Conservation (phyloP, 1,140 invertebrate genomes). For the Dinothrombium tinctorium region DNA sequence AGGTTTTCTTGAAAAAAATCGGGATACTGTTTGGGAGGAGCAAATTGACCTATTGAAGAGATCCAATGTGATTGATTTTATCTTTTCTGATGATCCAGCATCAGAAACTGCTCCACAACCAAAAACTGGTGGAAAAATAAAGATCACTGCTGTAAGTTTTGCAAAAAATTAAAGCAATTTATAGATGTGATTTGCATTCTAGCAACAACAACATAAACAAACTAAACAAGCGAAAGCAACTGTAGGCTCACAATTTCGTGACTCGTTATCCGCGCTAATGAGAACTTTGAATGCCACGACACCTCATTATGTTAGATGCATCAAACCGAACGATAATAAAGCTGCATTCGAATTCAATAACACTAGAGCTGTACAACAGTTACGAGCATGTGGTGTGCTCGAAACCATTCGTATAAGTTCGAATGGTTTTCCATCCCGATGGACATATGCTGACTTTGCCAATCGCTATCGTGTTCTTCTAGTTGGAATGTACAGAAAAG, state of each 20-base stretch:
- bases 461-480: slow-evolving; percentile 64
- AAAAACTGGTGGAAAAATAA: slow-evolving; percentile 8
- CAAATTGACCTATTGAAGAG: slow-evolving; percentile 40
- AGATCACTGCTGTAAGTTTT: slow-evolving; percentile 11
- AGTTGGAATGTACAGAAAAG: slow-evolving; percentile 3
- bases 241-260: slow-evolving; percentile 53
- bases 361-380: slow-evolving; percentile 71
- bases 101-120: neutral
- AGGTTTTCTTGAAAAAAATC: slow-evolving; percentile 91
- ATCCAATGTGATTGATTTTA: slow-evolving; percentile 2
- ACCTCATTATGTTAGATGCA: slow-evolving; percentile 93
- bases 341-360: slow-evolving; percentile 67
- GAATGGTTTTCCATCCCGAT: slow-evolving; percentile 81
- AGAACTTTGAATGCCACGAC: slow-evolving; percentile 75
- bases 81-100: slow-evolving; percentile 6
- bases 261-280: slow-evolving; percentile 76
- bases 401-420: slow-evolving; percentile 95
- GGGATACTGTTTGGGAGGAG: slow-evolving; percentile 86
- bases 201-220: slow-evolving; percentile 13
- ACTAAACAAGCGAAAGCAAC: slow-evolving; percentile 33
- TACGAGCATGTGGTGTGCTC: slow-evolving; percentile 82
- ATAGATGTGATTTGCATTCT: neutral
- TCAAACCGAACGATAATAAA: slow-evolving; percentile 94
- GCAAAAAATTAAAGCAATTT: neutral
- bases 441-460: slow-evolving; percentile 81